phyloP scores from a whole-genome alignment of 2,113 vertebrate species.

The Notiomystis cincta region DNA sequence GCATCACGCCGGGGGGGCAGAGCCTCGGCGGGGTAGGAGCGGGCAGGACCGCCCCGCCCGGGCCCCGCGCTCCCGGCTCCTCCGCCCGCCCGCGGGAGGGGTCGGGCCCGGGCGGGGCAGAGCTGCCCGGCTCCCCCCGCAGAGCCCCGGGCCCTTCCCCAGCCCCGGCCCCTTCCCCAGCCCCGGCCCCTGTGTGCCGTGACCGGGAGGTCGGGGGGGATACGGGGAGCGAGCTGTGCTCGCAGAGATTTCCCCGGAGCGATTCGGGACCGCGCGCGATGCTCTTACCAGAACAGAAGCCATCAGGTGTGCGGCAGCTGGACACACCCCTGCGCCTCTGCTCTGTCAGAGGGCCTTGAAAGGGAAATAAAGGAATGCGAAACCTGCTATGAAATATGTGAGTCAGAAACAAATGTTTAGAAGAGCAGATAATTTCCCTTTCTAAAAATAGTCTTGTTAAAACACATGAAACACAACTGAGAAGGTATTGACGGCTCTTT shows the following conservation, averaged over 20 bases:
- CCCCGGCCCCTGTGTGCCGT: background rate
- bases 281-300: background rate
- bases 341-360: background rate
- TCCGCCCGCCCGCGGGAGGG: background rate
- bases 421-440: background rate
- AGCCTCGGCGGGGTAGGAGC: background rate
- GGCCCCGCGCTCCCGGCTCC: background rate
- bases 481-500: background rate
- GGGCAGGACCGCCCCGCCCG: background rate
- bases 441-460: background rate
- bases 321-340: background rate
- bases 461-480: accelerated
- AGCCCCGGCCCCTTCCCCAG: background rate
- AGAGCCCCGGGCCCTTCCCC: no score
- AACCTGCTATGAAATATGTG: background rate
- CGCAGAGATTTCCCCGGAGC: background rate
- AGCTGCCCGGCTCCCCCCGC: background rate
- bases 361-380: background rate
- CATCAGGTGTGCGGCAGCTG: background rate
- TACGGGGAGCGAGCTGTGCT: accelerated
- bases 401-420: background rate
- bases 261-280: accelerated
- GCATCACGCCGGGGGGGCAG: background rate
- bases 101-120: background rate
- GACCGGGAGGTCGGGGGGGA: background rate